A percentile compares a stretch with the other conserved stretches of the same genome.
Evolutionary conservation across 2,888 invertebrate species (phyloP).

Genomic region (Ecdyonurus torrentis): DNA sequence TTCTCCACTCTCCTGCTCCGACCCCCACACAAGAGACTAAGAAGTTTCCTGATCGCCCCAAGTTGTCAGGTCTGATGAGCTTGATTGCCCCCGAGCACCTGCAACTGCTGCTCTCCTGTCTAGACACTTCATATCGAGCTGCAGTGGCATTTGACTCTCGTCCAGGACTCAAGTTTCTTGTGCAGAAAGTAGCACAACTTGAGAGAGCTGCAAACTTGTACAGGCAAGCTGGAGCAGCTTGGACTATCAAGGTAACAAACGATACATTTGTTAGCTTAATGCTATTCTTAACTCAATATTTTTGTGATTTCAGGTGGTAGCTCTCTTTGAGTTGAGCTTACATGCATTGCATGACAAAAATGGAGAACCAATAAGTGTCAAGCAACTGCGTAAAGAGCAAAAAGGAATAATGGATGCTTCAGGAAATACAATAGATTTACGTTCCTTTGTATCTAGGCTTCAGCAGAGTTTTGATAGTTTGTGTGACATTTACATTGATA

Average conservation of each 20-base stretch:
- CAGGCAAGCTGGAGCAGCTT: conserved; percentile 80
- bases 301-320: conserved; percentile 34
- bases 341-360: conserved; percentile 28
- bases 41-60: conserved; percentile 5
- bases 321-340: conserved; percentile 69
- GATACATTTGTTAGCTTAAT: neutral
- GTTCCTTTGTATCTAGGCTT: conserved; percentile 17
- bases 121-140: conserved; percentile 65
- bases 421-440: conserved; percentile 15
- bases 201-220: conserved; percentile 80
- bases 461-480: conserved; percentile 29
- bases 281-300: neutral
- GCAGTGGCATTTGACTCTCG: conserved; percentile 77
- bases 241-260: conserved; percentile 67
- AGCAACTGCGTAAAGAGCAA: neutral
- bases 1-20: conserved; percentile 22
- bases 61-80: conserved; percentile 21
- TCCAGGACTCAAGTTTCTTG: conserved; percentile 82
- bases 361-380: neutral
- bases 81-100: conserved; percentile 40
- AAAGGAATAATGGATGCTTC: neutral
- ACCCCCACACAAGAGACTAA: conserved; percentile 15
- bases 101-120: conserved; percentile 54
- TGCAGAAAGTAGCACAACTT: conserved; percentile 81
- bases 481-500: conserved; percentile 32